phyloP scores from a whole-genome alignment of 2,113 vertebrate genomes.

The Lates calcarifer region DNA sequence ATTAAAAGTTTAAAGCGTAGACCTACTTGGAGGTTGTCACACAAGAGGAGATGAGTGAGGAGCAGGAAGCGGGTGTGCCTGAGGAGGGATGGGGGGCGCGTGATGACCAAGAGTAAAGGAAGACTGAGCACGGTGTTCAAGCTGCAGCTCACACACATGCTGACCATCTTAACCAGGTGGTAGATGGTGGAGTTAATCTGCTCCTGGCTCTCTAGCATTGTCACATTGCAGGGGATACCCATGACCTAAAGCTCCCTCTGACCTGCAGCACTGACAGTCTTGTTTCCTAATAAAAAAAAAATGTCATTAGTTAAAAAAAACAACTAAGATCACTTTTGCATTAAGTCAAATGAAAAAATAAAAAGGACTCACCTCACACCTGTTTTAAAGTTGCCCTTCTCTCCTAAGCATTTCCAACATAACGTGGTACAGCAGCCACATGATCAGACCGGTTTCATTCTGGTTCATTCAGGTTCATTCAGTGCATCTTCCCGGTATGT shows the following conservation, averaged over 20 bases:
- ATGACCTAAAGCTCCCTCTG: slow-evolving; percentile 1
- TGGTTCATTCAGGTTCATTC: no score
- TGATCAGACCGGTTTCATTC: background rate
- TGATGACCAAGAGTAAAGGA: slow-evolving; percentile 48
- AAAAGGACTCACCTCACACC: background rate
- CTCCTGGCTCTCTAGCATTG: slow-evolving; percentile 1
- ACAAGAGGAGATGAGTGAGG: slow-evolving; percentile 57
- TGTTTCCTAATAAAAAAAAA: background rate
- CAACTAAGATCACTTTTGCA: no score
- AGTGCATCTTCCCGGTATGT: background rate
- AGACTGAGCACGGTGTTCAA: slow-evolving; percentile 37
- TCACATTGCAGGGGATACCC: slow-evolving; percentile 14
- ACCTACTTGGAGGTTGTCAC: slow-evolving; percentile 43
- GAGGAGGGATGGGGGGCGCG: slow-evolving; percentile 37
- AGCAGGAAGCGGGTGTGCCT: slow-evolving; percentile 55
- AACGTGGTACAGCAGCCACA: background rate
- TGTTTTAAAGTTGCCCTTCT: background rate
- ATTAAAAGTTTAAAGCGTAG: background rate
- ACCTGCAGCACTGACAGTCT: background rate
- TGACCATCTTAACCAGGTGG: slow-evolving; percentile 42
- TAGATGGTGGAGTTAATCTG: slow-evolving; percentile 53
- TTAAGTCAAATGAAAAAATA: background rate
- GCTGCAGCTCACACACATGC: slow-evolving; percentile 40
- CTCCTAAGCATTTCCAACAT: background rate
- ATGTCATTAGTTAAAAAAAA: background rate